Evolutionary conservation across 2,888 invertebrate genomes (phyloP), one percentile per base, ranked within the genome.

Genomic region (Diabrotica balteata): DNA sequence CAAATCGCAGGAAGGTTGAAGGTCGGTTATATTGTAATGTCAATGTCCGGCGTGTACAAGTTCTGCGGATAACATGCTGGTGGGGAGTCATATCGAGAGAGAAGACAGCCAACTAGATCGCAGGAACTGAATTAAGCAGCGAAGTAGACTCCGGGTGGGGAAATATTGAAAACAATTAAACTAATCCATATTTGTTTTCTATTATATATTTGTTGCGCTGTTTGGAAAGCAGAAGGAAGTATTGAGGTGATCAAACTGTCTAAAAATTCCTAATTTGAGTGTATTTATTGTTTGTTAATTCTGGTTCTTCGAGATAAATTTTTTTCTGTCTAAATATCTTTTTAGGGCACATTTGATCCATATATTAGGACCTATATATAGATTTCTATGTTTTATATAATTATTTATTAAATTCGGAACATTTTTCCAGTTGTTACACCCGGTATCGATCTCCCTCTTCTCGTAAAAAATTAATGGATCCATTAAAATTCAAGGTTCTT

Each of bases 11-110:
- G 76, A 79, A 82, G 82, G 84, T 84, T 83, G 83, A 84, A 84
- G 84, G 84, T 81, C 83, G 84, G 83, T 82, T 81, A 32, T 32
- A 80, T 72, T 68, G 72, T 75, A 78, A 81, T 83, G 84, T 83
- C 83, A 84, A 83, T 79, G 83, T 79, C 77, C 74, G 75, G 73
- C 74, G 64, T 68, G 59, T 75, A 66, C 69, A 55, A 70, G 32
- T 32, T 32, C 32, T 32, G 32, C 73, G 74, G 73, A 72, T 75
- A 75, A 17, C 71, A 68, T 66, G 68, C 55, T n/a, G 67, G 32
- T 54, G 66, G 70, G 72, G 67, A 42, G 17, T 17, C n/a, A 54
- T 54, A 54, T 54, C 43, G 32, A 47, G 47, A 53, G 32, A 51
- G 59, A 61, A 57, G 61, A 57, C 54, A 54, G 57, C 59, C 63